Percentiles rank a stretch among this genome's conserved stretches.
Conservation (phyloP, 2,113 vertebrate genomes). For the Erythrocercus mccallii region DNA sequence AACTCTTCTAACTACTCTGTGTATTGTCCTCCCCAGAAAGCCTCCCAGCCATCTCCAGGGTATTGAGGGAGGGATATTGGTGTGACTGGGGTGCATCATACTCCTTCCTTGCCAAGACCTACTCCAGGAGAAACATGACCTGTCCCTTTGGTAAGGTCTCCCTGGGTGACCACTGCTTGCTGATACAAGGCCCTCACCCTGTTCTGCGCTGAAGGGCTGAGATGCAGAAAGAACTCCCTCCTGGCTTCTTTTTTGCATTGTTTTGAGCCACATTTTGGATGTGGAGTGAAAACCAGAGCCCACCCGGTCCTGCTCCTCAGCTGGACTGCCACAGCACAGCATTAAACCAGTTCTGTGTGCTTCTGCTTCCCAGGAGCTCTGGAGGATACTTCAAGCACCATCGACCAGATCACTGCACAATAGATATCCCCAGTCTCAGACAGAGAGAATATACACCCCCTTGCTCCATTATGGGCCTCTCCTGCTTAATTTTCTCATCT, state of each 20-base stretch:
- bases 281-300: background rate
- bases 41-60: background rate
- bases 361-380: background rate
- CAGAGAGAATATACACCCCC: accelerated
- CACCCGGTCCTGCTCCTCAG: background rate
- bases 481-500: background rate
- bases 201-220: background rate
- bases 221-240: accelerated
- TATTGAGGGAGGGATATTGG: background rate
- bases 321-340: background rate
- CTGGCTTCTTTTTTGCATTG: background rate
- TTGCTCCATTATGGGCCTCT: background rate
- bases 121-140: background rate
- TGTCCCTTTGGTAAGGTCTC: background rate
- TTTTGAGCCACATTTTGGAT: background rate
- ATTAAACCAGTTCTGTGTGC: background rate
- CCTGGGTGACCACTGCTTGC: background rate
- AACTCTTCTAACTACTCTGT: background rate
- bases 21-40: background rate
- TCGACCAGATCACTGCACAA: accelerated
- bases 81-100: background rate
- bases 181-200: background rate
- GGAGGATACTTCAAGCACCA: background rate
- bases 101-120: background rate
- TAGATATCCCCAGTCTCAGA: background rate